These are phyloP conservation scores for Ephydatia muelleri DNA, from an alignment of 37 sponge, comb jelly and placozoan species.

Conservation along the genomic window DNA sequence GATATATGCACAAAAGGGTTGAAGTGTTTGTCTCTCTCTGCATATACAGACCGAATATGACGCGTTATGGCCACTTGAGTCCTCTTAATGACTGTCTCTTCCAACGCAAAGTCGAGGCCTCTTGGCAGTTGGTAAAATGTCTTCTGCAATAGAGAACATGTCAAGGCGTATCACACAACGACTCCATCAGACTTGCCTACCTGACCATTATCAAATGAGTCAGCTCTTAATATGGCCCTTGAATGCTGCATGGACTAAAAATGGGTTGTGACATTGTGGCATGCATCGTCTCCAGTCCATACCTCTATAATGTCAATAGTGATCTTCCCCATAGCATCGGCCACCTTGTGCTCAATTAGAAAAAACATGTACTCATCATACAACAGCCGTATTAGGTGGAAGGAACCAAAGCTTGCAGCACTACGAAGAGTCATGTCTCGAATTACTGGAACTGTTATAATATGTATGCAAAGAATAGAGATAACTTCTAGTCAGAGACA, in stretches of 20 bases:
- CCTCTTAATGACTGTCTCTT: background rate
- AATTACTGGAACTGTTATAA: conserved; percentile 87
- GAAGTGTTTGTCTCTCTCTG: background rate
- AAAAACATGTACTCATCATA: conserved; percentile 99
- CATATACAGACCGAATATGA: background rate
- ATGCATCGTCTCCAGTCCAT: background rate
- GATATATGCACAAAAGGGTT: background rate
- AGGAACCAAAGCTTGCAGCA: conserved; percentile 99
- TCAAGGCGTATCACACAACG: background rate
- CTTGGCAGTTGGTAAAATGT: background rate
- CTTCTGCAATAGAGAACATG: background rate
- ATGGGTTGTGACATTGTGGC: background rate
- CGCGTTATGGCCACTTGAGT: background rate
- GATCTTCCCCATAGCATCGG: conserved; percentile 68
- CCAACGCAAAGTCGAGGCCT: background rate
- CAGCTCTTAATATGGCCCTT: background rate
- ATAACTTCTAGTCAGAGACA: background rate
- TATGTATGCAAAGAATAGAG: background rate
- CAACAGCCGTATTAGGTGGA: conserved; percentile 95
- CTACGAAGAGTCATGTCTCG: conserved; percentile 97
- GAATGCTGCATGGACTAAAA: conserved; percentile 14
- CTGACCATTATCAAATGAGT: background rate
- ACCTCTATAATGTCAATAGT: conserved; percentile 96
- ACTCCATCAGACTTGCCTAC: background rate
- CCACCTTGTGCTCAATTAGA: conserved; percentile 96